phyloP scores from a whole-genome alignment of 1,140 invertebrate genomes.

The Megalopta genalis region DNA sequence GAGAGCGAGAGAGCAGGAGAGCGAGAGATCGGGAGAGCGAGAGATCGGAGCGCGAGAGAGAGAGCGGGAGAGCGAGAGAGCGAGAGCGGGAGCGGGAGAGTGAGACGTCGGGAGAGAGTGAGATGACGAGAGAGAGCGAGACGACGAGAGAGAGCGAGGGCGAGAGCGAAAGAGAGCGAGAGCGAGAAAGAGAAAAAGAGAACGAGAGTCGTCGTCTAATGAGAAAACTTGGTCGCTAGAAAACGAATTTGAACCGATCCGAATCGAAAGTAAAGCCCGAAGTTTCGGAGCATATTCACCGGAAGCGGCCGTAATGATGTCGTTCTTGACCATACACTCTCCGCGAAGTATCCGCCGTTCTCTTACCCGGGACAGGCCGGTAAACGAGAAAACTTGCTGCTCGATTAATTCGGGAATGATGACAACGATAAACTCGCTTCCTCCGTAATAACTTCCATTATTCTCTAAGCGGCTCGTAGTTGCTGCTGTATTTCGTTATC shows the following conservation, averaged over 20 bases:
- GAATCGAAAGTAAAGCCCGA: background rate
- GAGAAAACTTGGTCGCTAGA: constrained; percentile 25
- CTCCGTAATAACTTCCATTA: background rate
- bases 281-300: constrained; percentile 5
- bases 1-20: background rate
- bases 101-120: too few relatives aligned
- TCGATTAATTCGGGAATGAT: constrained; percentile 17
- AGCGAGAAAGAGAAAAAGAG: too few relatives aligned
- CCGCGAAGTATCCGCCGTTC: constrained; percentile 1
- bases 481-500: background rate
- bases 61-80: too few relatives aligned
- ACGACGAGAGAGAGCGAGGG: background rate
- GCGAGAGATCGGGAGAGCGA: too few relatives aligned
- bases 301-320: constrained; percentile 11
- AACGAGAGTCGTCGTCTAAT: background rate
- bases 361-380: background rate
- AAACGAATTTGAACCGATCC: constrained; percentile 16
- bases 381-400: constrained; percentile 22
- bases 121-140: too few relatives aligned
- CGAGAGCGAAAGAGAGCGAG: background rate
- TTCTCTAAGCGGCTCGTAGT: background rate
- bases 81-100: too few relatives aligned
- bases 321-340: background rate
- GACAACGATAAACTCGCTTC: background rate
- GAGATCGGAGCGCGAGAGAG: too few relatives aligned